phyloP scores from a whole-genome alignment of 2,113 vertebrate genomes.

The Ahaetulla prasina region DNA sequence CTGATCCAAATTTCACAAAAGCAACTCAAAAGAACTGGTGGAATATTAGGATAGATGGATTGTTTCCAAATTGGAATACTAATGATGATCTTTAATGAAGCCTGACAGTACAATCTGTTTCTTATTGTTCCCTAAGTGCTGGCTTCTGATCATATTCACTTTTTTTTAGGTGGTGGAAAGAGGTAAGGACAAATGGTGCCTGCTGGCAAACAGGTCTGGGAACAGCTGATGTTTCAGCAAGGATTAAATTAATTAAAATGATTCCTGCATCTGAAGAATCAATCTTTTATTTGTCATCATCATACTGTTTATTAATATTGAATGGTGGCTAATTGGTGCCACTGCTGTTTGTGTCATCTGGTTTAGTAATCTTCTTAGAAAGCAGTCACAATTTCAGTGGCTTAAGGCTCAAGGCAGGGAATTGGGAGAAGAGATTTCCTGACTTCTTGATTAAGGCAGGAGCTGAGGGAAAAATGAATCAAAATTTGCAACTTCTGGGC shows the following conservation, averaged over 20 bases:
- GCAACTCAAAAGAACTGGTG: constrained; percentile 66
- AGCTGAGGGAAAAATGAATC: background rate
- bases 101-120: constrained; percentile 99
- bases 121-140: constrained; percentile 90
- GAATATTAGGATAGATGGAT: constrained; percentile 68
- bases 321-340: constrained; percentile 73
- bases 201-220: constrained; percentile 71
- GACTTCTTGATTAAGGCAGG: background rate
- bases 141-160: constrained; percentile 80
- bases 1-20: constrained; percentile 77
- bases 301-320: constrained; percentile 74
- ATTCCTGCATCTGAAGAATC: constrained; percentile 72
- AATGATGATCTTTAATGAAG: constrained; percentile 98
- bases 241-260: constrained; percentile 96
- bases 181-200: constrained; percentile 70
- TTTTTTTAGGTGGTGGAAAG: constrained; percentile 66
- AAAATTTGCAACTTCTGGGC: background rate
- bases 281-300: constrained; percentile 76
- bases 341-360: constrained; percentile 64
- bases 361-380: constrained; percentile 62
- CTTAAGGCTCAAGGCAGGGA: constrained; percentile 21
- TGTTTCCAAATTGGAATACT: constrained; percentile 91
- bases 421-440: constrained; percentile 14
- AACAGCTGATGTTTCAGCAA: constrained; percentile 86
- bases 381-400: constrained; percentile 51